Percentiles rank a stretch among this genome's conserved stretches.
phyloP scores from a whole-genome alignment of 1,140 invertebrate species.

The Odontomachus brunneus region DNA sequence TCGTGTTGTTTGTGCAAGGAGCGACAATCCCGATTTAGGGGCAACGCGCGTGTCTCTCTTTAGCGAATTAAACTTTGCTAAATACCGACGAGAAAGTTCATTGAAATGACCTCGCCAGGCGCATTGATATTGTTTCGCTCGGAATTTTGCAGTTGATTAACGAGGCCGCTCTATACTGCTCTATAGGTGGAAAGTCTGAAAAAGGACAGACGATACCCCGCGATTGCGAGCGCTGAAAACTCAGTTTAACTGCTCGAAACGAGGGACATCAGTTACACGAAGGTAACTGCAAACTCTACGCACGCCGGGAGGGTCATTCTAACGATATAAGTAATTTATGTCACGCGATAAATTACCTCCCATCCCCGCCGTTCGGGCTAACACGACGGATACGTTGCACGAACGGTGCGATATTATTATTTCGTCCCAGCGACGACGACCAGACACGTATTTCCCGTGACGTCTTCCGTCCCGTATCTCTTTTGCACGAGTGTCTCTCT shows the following conservation, averaged over 20 bases:
- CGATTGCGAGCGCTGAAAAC: constrained; percentile 18
- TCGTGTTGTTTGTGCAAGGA: background rate
- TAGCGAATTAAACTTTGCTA: background rate
- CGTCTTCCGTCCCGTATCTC: background rate
- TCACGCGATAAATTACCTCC: constrained; percentile 33
- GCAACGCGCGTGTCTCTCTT: background rate
- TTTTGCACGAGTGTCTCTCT: constrained; percentile 11
- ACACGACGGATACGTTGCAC: constrained; percentile 8
- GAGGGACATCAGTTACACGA: constrained; percentile 32
- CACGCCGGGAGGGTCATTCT: constrained; percentile 41
- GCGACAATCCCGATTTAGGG: background rate
- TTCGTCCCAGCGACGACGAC: constrained; percentile 13
- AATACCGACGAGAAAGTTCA: background rate
- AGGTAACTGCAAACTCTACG: constrained; percentile 49
- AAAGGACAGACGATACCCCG: constrained; percentile 5
- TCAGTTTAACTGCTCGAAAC: constrained; percentile 42
- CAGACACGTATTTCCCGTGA: constrained; percentile 29
- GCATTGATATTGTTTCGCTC: background rate
- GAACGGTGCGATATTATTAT: constrained; percentile 43
- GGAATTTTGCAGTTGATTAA: background rate
- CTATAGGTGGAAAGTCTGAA: background rate
- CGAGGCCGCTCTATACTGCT: background rate
- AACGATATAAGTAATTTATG: constrained; percentile 57
- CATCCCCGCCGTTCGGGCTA: constrained; percentile 20
- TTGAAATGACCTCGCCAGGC: background rate